phyloP scores from a whole-genome alignment of 2,113 vertebrate genomes.

The Silurus glanis region DNA sequence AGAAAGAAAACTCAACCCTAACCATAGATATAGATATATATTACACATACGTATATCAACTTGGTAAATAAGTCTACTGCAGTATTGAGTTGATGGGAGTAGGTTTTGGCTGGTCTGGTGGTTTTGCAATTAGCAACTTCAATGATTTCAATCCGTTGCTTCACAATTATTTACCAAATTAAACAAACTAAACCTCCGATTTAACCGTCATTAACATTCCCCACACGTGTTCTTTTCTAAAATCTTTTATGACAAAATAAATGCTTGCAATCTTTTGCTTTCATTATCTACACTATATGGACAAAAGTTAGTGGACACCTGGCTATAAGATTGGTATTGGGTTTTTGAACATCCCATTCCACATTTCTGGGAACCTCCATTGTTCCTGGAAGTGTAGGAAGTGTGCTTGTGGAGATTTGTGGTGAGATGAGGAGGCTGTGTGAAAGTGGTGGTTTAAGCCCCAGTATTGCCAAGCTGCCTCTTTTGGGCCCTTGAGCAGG shows the following conservation, averaged over 20 bases:
- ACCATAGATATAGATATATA: too few relatives aligned
- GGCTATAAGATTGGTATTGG: not conserved
- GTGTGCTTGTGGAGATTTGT: too few relatives aligned
- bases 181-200: not conserved
- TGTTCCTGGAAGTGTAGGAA: too few relatives aligned
- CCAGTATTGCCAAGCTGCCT: too few relatives aligned
- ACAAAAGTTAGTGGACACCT: too few relatives aligned
- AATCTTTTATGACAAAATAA: slow-evolving; percentile 16
- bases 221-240: not conserved
- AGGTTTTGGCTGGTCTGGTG: slow-evolving; percentile 23
- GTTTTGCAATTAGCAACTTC: not conserved
- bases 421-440: too few relatives aligned
- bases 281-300: not conserved
- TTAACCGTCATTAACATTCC: slow-evolving; percentile 23
- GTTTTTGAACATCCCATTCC: too few relatives aligned
- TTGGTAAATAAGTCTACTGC: too few relatives aligned
- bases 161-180: not conserved
- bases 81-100: not conserved
- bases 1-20: not conserved
- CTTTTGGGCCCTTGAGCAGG: too few relatives aligned
- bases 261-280: slow-evolving; percentile 6
- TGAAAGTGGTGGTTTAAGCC: too few relatives aligned
- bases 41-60: too few relatives aligned
- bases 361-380: too few relatives aligned
- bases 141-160: not conserved